These are phyloP conservation scores for Cnemophilus loriae DNA, from an alignment of 2,113 vertebrate genomes.

Conservation along the genomic window DNA sequence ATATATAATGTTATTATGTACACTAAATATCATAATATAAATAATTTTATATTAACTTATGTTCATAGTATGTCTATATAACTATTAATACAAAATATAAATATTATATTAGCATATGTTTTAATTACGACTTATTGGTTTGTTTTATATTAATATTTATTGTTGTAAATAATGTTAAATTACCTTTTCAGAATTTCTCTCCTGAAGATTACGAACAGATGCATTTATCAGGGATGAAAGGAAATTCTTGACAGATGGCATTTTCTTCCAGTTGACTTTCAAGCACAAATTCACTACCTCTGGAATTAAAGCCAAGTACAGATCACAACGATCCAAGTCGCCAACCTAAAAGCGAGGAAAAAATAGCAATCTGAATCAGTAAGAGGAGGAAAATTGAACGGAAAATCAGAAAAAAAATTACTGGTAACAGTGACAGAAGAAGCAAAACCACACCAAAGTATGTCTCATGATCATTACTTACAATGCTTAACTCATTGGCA, in stretches of 20 bases:
- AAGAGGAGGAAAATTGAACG: not conserved
- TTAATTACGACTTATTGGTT: not conserved
- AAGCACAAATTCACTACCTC: conserved; percentile 70
- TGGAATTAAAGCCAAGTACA: conserved; percentile 82
- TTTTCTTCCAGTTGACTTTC: conserved; percentile 44
- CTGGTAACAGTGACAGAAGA: not conserved
- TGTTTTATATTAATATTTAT: not conserved
- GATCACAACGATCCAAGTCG: conserved; percentile 76
- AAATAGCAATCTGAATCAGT: not conserved
- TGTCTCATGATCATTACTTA: conserved; percentile 57
- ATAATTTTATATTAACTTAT: not conserved
- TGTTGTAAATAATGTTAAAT: not conserved
- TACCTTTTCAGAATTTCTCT: conserved; percentile 75
- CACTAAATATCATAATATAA: not conserved
- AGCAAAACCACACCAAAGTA: not conserved
- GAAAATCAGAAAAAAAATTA: not conserved
- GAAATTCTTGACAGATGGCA: conserved; percentile 59
- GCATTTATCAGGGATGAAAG: conserved; percentile 73
- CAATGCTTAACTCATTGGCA: conserved; percentile 78
- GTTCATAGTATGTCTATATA: too few relatives aligned
- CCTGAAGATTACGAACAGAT: conserved; percentile 72
- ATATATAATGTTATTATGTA: not conserved
- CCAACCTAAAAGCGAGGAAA: conserved; percentile 50
- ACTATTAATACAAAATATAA: not conserved
- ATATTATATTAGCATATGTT: not conserved